Conservation (phyloP, 2,888 invertebrate genomes). For the Morpho helenor region DNA sequence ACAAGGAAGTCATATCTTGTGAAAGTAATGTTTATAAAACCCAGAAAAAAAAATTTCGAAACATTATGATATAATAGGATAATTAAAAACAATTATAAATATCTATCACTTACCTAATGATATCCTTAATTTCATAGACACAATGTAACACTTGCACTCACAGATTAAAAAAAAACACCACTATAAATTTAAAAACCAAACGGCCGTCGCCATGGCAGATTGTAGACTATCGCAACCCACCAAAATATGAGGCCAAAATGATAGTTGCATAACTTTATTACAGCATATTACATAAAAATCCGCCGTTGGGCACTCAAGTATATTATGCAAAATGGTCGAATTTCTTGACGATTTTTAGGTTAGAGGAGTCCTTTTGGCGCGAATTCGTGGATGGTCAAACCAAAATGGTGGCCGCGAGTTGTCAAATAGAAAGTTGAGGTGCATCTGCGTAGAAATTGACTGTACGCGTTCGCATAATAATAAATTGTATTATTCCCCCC, state of each 20-base stretch:
- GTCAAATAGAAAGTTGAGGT: slow-evolving; percentile 27
- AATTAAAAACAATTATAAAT: slow-evolving; percentile 6
- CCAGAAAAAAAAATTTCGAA: slow-evolving; percentile 40
- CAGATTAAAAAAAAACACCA: slow-evolving; percentile 32
- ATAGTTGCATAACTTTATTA: slow-evolving; percentile 65
- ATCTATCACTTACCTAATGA: slow-evolving; percentile 32
- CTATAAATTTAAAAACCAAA: slow-evolving; percentile 51
- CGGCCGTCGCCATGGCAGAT: slow-evolving; percentile 50
- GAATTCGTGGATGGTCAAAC: slow-evolving; percentile 7
- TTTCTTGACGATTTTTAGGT: slow-evolving; percentile 50
- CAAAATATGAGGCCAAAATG: slow-evolving; percentile 70
- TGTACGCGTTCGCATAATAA: slow-evolving; percentile 14
- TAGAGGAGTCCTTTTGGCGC: slow-evolving; percentile 43
- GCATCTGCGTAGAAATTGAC: slow-evolving; percentile 31
- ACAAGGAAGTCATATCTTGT: slow-evolving; percentile 36
- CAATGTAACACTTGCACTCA: slow-evolving; percentile 41
- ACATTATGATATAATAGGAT: slow-evolving; percentile 23
- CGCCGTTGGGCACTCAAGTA: slow-evolving; percentile 51
- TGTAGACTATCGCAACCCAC: slow-evolving; percentile 58
- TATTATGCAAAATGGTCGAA: slow-evolving; percentile 50
- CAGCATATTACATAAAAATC: slow-evolving; percentile 71
- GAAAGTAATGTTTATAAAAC: slow-evolving; percentile 39
- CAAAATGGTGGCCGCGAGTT: slow-evolving; percentile 22
- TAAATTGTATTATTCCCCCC: slow-evolving; percentile 20
- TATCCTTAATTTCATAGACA: slow-evolving; percentile 29